phyloP scores from a whole-genome alignment of 1,140 invertebrate genomes.

The Lithobius niger region DNA sequence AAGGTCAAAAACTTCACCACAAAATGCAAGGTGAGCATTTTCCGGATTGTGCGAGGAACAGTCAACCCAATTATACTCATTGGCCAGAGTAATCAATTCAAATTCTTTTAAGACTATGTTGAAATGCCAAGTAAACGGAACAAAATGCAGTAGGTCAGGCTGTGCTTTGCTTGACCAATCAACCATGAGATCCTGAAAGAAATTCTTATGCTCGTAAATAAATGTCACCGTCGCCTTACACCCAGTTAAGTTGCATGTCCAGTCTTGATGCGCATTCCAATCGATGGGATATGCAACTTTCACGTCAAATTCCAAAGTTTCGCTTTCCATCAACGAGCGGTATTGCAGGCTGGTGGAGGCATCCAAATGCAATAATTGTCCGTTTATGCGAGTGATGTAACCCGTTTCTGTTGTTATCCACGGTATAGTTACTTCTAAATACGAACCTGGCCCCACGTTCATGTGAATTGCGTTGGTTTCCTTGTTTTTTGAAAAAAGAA shows the following conservation, averaged over 20 bases:
- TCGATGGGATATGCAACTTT: constrained; percentile 72
- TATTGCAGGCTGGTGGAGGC: constrained; percentile 83
- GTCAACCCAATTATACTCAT: constrained; percentile 99
- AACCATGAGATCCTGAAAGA: constrained; percentile 82
- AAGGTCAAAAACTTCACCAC: constrained; percentile 81
- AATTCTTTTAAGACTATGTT: constrained; percentile 85
- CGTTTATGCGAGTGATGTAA: constrained; percentile 78
- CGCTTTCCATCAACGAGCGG: constrained; percentile 77
- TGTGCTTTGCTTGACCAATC: constrained; percentile 86
- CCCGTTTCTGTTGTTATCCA: constrained; percentile 76
- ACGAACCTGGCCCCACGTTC: constrained; percentile 82
- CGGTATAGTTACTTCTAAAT: constrained; percentile 87
- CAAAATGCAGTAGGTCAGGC: constrained; percentile 85
- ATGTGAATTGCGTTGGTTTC: constrained; percentile 94
- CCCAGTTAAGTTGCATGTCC: constrained; percentile 75
- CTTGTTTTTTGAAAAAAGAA: constrained; percentile 89
- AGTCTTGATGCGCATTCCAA: constrained; percentile 92
- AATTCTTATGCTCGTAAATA: constrained; percentile 87
- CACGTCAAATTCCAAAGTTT: constrained; percentile 79
- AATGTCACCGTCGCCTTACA: constrained; percentile 85
- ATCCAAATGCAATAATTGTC: constrained; percentile 82
- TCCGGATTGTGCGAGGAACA: constrained; percentile 89
- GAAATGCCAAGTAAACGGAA: constrained; percentile 94
- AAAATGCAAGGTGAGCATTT: constrained; percentile 84
- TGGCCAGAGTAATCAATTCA: constrained; percentile 83